Base-by-base conservation (phyloP, 2,888 invertebrate species). In the Desoria tigrina region DNA sequence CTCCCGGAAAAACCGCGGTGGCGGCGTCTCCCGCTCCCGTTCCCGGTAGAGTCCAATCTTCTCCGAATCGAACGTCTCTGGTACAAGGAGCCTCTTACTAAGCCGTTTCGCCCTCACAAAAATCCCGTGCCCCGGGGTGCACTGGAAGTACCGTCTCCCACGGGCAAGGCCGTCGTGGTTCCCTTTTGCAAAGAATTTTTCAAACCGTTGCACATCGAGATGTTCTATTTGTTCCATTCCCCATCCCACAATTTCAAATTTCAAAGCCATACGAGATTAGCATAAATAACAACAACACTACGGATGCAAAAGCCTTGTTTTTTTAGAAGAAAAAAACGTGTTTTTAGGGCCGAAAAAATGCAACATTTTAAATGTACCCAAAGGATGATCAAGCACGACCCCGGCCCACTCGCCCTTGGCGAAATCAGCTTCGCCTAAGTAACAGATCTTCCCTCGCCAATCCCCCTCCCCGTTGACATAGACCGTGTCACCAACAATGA, bases 371-470 rank as follows among this genome's bases (percentile, higher is more conserved):
- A 45, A 45, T 6, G 83, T 84, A 90, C 97, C 97, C 78, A 92
- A 89, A 49, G 94, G 87, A 76, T 95, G 94, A 81, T 97, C 97
- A 75, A 99, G 86, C 68, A 95, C 97, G 68, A 98, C 88, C 56
- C 97, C 98, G 59, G 95, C 97, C 97, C 97, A 99, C 74, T 97
- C 94, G 66, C 98, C 98, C 21, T 94, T 92, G 23, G 96, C 96
- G 83, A 98, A 97, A 81, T 96, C 93, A 61, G 95, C 94, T 79
- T 93, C 93, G 28, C 97, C 94, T 62, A 94, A 89, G 81, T 90
- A 97, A 49, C 94, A 92, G 76, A 97, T 92, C 79, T 89, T 88
- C 42, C 96, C 97, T 2, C 92, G 88, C 42, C 56, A 65, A 54
- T 65, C 65, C 79, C 96, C 94, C 61, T 87, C 87, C 64, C 94